Percentiles rank a stretch among this genome's conserved stretches.
These are phyloP conservation scores for Frieseomelitta varia DNA, from an alignment of 1,140 invertebrate genomes.

Conservation along the genomic window DNA sequence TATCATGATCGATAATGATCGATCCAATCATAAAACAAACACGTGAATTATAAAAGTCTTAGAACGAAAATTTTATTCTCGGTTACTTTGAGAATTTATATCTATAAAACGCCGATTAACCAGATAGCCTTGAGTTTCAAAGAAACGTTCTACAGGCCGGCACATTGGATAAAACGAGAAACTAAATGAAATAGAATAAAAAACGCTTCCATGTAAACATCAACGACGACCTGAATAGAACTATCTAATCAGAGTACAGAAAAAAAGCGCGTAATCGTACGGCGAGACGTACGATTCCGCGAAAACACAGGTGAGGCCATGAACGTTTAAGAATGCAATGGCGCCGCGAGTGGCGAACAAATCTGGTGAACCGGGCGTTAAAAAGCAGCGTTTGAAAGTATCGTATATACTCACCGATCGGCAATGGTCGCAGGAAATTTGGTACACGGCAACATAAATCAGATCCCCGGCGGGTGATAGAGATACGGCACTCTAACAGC, in stretches of 20 bases:
- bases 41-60: no score
- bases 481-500: constrained; percentile 73
- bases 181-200: background rate
- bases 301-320: background rate
- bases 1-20: no score
- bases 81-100: background rate
- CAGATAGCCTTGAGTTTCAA: background rate
- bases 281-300: background rate
- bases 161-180: constrained; percentile 7
- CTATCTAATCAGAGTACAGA: constrained; percentile 18
- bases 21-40: no score
- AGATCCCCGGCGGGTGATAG: constrained; percentile 54
- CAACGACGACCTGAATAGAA: background rate
- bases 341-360: background rate
- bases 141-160: background rate
- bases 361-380: background rate
- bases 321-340: constrained; percentile 1
- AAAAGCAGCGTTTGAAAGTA: constrained; percentile 43
- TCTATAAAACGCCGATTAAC: background rate
- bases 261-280: constrained; percentile 1
- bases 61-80: background rate
- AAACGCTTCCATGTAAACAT: background rate
- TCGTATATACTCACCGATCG: constrained; percentile 47
- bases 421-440: constrained; percentile 47
- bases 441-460: constrained; percentile 71